These are phyloP conservation scores for Aldrovandia affinis DNA, from an alignment of 2,797 vertebrate genomes.

Conservation along the genomic window DNA sequence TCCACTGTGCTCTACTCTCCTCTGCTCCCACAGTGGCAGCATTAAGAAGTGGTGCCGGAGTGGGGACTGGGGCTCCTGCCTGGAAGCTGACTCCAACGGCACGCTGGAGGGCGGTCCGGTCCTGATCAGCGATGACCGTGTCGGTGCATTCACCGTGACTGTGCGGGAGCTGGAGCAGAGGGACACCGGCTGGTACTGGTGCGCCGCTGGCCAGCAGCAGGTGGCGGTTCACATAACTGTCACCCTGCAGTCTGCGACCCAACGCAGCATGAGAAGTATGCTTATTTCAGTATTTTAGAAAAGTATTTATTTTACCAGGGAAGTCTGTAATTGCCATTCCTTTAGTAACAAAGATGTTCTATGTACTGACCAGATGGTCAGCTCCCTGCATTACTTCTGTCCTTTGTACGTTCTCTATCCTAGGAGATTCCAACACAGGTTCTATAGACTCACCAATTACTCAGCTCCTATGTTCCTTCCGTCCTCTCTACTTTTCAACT, in stretches of 20 bases:
- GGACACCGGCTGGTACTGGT: constrained; percentile 19
- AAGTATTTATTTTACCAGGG: neutral
- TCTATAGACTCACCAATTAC: too few relatives aligned
- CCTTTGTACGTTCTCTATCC: too few relatives aligned
- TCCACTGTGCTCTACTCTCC: constrained; percentile 40
- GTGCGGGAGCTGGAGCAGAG: neutral
- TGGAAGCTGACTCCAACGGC: constrained; percentile 53
- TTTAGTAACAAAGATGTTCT: too few relatives aligned
- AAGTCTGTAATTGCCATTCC: constrained; percentile 37
- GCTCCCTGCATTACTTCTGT: too few relatives aligned
- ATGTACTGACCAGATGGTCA: too few relatives aligned
- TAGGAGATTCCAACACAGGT: too few relatives aligned
- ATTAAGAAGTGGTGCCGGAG: constrained; percentile 76
- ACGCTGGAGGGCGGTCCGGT: constrained; percentile 58
- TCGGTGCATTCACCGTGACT: constrained; percentile 31
- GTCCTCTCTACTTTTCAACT: too few relatives aligned
- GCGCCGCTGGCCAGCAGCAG: constrained; percentile 53
- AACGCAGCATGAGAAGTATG: neutral
- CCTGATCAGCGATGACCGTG: constrained; percentile 68
- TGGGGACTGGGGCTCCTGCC: constrained; percentile 66
- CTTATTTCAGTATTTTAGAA: neutral
- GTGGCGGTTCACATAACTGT: constrained; percentile 58
- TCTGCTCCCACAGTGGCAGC: constrained; percentile 62
- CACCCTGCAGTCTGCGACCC: constrained; percentile 45
- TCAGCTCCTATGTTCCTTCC: too few relatives aligned